phyloP scores from a whole-genome alignment of 2,888 invertebrate genomes.

The Mallateleia sp. region DNA sequence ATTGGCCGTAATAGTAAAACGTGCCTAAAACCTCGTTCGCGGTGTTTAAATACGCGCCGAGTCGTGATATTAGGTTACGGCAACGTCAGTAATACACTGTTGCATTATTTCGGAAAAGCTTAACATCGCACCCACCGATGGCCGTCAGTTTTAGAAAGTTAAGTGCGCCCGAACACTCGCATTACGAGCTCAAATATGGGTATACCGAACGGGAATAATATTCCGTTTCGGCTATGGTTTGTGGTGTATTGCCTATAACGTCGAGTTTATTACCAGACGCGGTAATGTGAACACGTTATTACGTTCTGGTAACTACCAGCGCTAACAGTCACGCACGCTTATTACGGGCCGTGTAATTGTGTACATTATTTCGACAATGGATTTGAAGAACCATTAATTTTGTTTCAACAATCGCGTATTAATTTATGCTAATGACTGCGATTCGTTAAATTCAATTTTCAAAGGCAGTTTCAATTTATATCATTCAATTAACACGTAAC shows the following conservation, averaged over 20 bases:
- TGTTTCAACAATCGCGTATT: no score
- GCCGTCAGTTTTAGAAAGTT: conserved; percentile 59
- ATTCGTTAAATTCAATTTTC: no score
- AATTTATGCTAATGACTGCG: no score
- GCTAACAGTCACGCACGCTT: conserved; percentile 59
- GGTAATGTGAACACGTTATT: conserved; percentile 68
- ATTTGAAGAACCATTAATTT: no score
- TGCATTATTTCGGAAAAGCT: conserved; percentile 40
- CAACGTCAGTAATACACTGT: background rate
- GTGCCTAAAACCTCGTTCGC: conserved; percentile 30
- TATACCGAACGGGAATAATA: conserved; percentile 64
- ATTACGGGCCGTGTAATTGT: no score
- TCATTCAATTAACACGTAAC: no score
- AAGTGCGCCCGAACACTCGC: conserved; percentile 42
- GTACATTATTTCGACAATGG: no score
- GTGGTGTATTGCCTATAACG: conserved; percentile 67
- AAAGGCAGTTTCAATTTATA: no score
- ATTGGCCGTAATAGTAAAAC: no score
- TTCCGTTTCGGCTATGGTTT: conserved; percentile 75
- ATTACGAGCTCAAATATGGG: conserved; percentile 41
- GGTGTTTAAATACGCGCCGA: conserved; percentile 24
- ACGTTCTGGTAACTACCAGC: conserved; percentile 51
- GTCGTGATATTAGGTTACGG: no score
- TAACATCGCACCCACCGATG: conserved; percentile 20
- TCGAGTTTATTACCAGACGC: conserved; percentile 59